Evolutionary conservation across 1,140 invertebrate genomes (phyloP).

Genomic region (Bathynomus jamesi): DNA sequence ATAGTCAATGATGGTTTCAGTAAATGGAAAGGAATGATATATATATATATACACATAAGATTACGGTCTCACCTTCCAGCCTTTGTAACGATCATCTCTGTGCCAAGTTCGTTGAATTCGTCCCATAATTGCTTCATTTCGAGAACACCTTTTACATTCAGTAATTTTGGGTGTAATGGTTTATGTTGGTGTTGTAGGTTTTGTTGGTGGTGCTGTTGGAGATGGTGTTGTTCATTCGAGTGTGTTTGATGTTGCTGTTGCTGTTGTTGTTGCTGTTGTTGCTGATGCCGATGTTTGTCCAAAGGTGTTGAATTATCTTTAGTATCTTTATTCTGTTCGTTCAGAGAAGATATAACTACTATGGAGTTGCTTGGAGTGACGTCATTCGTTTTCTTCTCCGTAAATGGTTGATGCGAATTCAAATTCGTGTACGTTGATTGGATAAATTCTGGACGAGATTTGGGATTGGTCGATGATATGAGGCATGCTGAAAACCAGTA

Average conservation of each 20-base stretch:
- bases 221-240: background rate
- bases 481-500: background rate
- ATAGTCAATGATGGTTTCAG: too few relatives aligned
- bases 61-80: conserved; percentile 46
- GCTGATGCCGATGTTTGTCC: background rate
- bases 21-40: conserved; percentile 2
- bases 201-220: background rate
- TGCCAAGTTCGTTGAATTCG: conserved; percentile 50
- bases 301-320: background rate
- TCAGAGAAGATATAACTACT: background rate
- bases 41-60: background rate
- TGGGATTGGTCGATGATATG: background rate
- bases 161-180: conserved; percentile 46
- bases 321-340: background rate
- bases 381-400: background rate
- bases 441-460: background rate
- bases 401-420: background rate
- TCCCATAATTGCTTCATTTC: conserved; percentile 51
- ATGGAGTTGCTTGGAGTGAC: background rate
- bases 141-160: conserved; percentile 43
- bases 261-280: background rate
- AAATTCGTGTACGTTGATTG: background rate
- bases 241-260: background rate
- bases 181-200: background rate
- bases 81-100: conserved; percentile 54